Percentiles rank a stretch among this genome's conserved stretches.
Evolutionary conservation across 2,797 vertebrate species (phyloP).

Genomic region (Anguilla obscura): DNA sequence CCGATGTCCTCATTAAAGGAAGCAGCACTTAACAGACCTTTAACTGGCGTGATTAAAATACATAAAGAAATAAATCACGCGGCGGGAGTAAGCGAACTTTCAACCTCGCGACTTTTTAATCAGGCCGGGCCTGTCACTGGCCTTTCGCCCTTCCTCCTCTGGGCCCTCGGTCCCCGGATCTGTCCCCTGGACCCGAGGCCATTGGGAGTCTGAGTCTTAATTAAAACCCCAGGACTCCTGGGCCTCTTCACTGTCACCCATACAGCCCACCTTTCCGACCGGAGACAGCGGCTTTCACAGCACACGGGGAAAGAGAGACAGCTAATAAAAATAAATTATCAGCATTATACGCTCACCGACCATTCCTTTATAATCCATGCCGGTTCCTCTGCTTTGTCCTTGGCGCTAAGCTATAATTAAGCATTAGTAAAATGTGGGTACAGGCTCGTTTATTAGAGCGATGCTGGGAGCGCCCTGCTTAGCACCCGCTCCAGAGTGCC

Average conservation of each 20-base stretch:
- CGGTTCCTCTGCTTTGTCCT: conserved; percentile 46
- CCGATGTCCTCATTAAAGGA: conserved; percentile 31
- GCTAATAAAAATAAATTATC: conserved; percentile 55
- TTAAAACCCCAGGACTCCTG: conserved; percentile 52
- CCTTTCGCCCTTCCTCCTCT: conserved; percentile 29
- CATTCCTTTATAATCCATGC: conserved; percentile 41
- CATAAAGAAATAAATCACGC: conserved; percentile 41
- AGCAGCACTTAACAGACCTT: conserved; percentile 44
- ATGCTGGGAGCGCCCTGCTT: conserved; percentile 21
- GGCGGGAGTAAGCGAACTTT: conserved; percentile 44
- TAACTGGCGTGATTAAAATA: conserved; percentile 40
- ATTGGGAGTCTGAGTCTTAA: conserved; percentile 53
- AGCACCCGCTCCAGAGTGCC: conserved; percentile 25
- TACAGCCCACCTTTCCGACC: conserved; percentile 38
- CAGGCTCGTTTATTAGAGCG: conserved; percentile 47
- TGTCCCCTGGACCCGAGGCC: conserved; percentile 40
- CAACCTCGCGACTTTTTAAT: conserved; percentile 53
- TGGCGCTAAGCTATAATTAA: conserved; percentile 49
- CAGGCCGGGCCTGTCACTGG: conserved; percentile 45
- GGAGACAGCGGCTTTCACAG: conserved; percentile 36
- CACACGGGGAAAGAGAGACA: conserved; percentile 26
- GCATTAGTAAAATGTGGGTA: conserved; percentile 50
- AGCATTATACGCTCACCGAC: conserved; percentile 44
- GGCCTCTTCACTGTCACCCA: conserved; percentile 50
- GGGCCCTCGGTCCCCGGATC: conserved; percentile 38